phyloP scores from a whole-genome alignment of 2,888 invertebrate species.

The Lasioglossum morio region DNA sequence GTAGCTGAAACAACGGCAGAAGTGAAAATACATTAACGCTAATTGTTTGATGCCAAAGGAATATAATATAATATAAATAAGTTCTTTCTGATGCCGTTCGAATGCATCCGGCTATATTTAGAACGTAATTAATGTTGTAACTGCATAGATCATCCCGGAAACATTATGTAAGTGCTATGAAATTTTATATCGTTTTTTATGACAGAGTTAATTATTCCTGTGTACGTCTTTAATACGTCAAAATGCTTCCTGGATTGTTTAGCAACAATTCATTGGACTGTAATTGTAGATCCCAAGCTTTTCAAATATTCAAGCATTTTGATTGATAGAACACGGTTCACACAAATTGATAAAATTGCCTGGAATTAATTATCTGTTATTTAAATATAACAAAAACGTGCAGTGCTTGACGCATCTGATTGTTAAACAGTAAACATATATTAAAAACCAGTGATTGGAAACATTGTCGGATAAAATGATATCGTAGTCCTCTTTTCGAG shows the following conservation, averaged over 20 bases:
- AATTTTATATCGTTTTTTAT: not conserved
- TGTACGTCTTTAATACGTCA: not conserved
- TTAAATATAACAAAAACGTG: not conserved
- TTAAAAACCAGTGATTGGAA: not conserved
- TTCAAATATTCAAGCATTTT: not conserved
- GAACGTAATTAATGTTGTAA: not conserved
- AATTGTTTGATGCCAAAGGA: not conserved
- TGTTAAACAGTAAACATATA: not conserved
- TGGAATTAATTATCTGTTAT: not conserved
- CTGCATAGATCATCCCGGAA: not conserved
- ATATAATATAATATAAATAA: not conserved
- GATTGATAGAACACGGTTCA: not conserved
- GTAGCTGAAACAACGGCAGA: not conserved
- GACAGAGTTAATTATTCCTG: not conserved
- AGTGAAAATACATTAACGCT: not conserved
- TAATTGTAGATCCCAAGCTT: not conserved
- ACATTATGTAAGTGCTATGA: too few species aligned
- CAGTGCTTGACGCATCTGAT: not conserved
- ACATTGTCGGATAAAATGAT: not conserved
- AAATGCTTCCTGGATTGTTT: not conserved
- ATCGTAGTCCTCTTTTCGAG: not conserved
- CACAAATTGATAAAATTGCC: not conserved
- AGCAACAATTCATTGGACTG: not conserved
- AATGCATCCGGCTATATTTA: not conserved
- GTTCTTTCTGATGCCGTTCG: not conserved